Base-by-base conservation (phyloP, 2,113 vertebrate species). In the Vidua chalybeata region DNA sequence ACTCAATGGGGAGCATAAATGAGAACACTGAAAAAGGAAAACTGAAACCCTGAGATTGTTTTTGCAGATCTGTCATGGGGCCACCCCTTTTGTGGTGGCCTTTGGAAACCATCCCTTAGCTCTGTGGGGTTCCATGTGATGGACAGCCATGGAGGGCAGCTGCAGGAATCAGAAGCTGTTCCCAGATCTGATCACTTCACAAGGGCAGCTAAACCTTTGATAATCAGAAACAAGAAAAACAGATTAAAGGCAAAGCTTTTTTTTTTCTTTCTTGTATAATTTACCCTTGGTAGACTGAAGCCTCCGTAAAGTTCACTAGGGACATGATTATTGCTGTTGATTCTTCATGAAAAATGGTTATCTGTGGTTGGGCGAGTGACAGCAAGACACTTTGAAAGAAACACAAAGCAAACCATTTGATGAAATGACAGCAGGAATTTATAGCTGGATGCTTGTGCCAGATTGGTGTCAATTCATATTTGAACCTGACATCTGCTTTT, bases 21-120 rank as follows among this genome's bases (percentile, higher is more conserved):
- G 61, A 92, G 72, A 95, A 91, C 58, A 87, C 63, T 85, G 82
- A 69, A 90, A 91, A 92, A 94, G 35, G 58, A 77, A 97, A 97
- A 93, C 72, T 90, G 72, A 93, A 95, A 93, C 71, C 73, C 78
- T 93, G 66, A 94, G 91, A 85, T 31, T 93, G 67, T 91, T 96
- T 96, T 92, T 94, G 51, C 64, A 91, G 48, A 77, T 89, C 54
- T 90, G 51, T 90, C 4, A 3, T 79, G 74, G 26, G 77, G 66
- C 39, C 52, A 64, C 61, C 0, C 4, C 80, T 82, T 77, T 82
- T 94, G n/a, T 64, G n/a, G 54, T 89, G 84, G 69, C 84, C 43
- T 85, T 87, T 93, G 81, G 93, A 96, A 90, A 69, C 46, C 16
- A 55, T 95, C 78, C 67, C 67, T 77, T 82, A 67, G n/a, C 91